Base-by-base conservation (phyloP, 64 coral and sea anemone genomes). In the Stichodactyla mertensii region DNA sequence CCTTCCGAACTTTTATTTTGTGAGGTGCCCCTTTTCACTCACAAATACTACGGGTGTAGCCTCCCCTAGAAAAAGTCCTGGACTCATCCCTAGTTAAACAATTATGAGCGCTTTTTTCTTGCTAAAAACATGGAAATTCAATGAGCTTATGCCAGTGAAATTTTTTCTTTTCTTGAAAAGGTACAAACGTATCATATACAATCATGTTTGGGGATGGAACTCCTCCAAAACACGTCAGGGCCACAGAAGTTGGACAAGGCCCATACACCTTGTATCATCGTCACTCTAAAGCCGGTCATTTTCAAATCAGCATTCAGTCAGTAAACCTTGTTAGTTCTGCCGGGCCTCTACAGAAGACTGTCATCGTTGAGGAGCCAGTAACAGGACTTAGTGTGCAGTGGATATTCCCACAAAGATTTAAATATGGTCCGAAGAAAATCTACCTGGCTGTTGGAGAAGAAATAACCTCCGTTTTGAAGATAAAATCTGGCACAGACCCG, bases 161-260 rank as follows among this genome's bases (percentile, higher is more conserved):
- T 31, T 31, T 26, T 36, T 82, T 14, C 6, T 55, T 82, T 16
- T 16, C 66, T 89, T 45, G 3, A 45, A 22, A 61, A 92, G 90
- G 90, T 8, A 92, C 90, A 19, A 92, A 92, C 51, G 90, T 92
- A 10, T 45, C 90, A 36, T 83, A 85, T 52, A 82, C 28, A 16
- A 67, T 92, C 22, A 52, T 14, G 20, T 26, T 52, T 57, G 85
- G 90, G 11, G 90, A 87, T 36, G 78, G 52, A 56, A 87, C 56
- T 61, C 22, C 85, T 70, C 20, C 61, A 8, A 23, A 81, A 23
- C 79, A 52, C 20, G 15, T 71, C 16, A 7, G 51, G 6, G 78
- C 67, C 23, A 69, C 64, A 12, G n/a, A 52, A 51, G 60, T 82
- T 26, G 77, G 78, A 22, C 18, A 61, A 54, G 77, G 77, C 7